Percentiles rank a stretch among this genome's conserved stretches.
Conservation (phyloP, 2,797 vertebrate genomes). For the Myotis planiceps region DNA sequence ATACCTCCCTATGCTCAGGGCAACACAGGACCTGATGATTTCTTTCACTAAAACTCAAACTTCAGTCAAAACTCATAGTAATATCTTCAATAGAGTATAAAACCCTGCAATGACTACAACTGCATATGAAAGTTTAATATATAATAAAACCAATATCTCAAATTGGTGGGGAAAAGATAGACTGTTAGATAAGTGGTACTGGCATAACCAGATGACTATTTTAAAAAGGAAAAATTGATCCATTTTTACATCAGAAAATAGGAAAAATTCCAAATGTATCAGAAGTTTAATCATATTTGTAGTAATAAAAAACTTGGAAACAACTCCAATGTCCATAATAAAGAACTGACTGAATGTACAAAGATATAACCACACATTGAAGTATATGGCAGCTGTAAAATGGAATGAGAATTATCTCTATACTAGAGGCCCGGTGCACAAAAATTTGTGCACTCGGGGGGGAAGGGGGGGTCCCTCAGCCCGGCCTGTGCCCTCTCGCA, state of each 20-base stretch:
- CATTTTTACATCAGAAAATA: slow-evolving; percentile 24
- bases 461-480: too few relatives aligned
- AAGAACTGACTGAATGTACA: not conserved
- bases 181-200: not conserved
- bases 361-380: not conserved
- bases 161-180: not conserved
- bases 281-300: slow-evolving; percentile 5
- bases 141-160: not conserved
- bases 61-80: not conserved
- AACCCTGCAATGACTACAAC: not conserved
- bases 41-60: not conserved
- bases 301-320: not conserved
- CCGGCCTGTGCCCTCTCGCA: too few relatives aligned
- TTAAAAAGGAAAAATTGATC: slow-evolving; percentile 2
- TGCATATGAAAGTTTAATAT: not conserved
- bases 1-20: not conserved
- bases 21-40: not conserved
- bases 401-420: not conserved
- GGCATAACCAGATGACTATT: not conserved
- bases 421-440: too few relatives aligned
- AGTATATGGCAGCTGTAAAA: not conserved
- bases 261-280: not conserved
- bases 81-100: not conserved
- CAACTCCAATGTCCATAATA: not conserved
- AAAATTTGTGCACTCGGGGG: too few relatives aligned